These are phyloP conservation scores for Tricholauxania praeusta DNA, from an alignment of 2,888 invertebrate genomes.

Conservation along the genomic window DNA sequence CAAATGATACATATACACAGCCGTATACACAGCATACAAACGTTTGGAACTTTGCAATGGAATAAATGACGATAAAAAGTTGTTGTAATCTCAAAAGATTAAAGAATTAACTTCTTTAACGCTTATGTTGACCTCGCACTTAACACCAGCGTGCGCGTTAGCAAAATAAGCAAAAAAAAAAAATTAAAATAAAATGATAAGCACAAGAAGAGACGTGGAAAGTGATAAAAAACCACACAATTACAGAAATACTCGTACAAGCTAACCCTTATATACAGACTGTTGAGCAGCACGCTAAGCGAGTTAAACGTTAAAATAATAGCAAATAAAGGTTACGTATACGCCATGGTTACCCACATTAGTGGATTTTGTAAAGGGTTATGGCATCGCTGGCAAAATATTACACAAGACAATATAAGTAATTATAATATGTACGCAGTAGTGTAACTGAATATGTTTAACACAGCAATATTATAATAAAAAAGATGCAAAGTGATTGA, in stretches of 20 bases:
- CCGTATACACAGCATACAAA: no score
- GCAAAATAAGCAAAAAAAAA: no score
- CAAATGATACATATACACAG: no score
- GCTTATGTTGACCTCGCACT: slow-evolving; percentile 6
- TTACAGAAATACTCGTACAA: background rate
- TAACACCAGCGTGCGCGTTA: no score
- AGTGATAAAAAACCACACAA: slow-evolving; percentile 30
- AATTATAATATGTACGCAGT: background rate
- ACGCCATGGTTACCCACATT: background rate
- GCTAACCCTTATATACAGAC: slow-evolving; percentile 24
- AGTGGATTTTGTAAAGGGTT: background rate
- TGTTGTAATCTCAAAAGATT: slow-evolving; percentile 14
- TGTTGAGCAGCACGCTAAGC: slow-evolving; percentile 23
- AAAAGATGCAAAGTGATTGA: no score
- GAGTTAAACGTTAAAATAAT: slow-evolving; percentile 3
- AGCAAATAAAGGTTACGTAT: slow-evolving; percentile 7
- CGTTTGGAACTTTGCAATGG: no score
- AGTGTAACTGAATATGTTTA: background rate
- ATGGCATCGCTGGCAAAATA: background rate
- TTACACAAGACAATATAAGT: background rate
- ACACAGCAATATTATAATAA: no score
- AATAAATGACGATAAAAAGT: background rate
- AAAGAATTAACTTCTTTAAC: slow-evolving; percentile 12
- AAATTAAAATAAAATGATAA: slow-evolving; percentile 26
- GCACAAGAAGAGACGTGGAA: slow-evolving; percentile 15